phyloP scores from a whole-genome alignment of 2,888 invertebrate species.

The Agrochola litura region DNA sequence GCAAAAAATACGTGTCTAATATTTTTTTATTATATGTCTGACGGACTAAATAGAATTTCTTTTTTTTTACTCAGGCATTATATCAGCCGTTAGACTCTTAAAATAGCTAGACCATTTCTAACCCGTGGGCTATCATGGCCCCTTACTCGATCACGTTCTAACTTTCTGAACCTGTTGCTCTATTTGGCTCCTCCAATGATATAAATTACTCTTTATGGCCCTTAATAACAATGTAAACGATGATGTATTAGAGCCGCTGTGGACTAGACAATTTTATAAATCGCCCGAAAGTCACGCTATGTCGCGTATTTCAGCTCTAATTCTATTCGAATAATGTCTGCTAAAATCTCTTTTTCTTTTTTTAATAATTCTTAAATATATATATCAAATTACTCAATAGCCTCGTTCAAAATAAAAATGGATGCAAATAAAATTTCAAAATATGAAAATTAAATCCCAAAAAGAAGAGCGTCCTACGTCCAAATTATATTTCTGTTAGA shows the following conservation, averaged over 20 bases:
- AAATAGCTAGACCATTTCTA: conserved; percentile 11
- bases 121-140: conserved; percentile 5
- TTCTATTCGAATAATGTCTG: neutral
- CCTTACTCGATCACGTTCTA: conserved; percentile 1
- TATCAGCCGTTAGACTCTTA: neutral
- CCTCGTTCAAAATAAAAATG: neutral
- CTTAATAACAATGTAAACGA: conserved; percentile 38
- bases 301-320: neutral
- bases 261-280: conserved; percentile 27
- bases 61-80: too few relatives aligned
- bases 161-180: conserved; percentile 47
- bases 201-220: conserved; percentile 43
- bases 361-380: neutral
- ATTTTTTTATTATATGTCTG: too few relatives aligned
- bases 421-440: neutral
- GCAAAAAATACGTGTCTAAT: too few relatives aligned
- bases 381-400: neutral
- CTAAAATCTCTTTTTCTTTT: neutral
- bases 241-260: conserved; percentile 36
- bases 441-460: conserved; percentile 5
- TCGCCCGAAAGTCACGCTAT: conserved; percentile 6
- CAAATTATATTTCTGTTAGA: neutral
- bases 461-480: neutral
- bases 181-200: conserved; percentile 28
- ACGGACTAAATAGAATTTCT: too few relatives aligned